Percentiles rank a stretch among this genome's conserved stretches.
Evolutionary conservation across 2,797 vertebrate genomes (phyloP).

Genomic region (Siniperca undulata): DNA sequence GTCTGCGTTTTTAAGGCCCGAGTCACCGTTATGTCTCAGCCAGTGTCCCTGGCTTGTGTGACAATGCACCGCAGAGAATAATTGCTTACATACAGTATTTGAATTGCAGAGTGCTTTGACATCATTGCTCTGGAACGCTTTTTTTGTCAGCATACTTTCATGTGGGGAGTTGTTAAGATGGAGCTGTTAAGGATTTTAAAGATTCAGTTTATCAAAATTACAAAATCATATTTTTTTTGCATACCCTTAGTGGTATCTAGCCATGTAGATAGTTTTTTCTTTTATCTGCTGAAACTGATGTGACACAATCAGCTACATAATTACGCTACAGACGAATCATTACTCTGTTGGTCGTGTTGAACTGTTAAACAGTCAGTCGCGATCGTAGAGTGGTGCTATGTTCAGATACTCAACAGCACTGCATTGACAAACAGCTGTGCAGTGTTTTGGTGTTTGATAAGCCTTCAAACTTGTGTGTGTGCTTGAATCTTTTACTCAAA

Average conservation of each 20-base stretch:
- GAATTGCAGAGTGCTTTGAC: slow-evolving; percentile 25
- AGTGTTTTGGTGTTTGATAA: background rate
- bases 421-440: background rate
- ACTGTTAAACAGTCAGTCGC: background rate
- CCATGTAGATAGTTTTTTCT: background rate
- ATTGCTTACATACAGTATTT: slow-evolving; percentile 8
- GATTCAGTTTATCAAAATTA: slow-evolving; percentile 4
- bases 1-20: slow-evolving; percentile 17
- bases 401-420: too few relatives aligned
- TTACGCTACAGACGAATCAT: background rate
- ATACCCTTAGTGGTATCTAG: background rate
- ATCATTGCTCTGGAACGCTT: slow-evolving; percentile 3
- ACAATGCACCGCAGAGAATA: background rate
- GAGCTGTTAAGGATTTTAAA: slow-evolving; percentile 2
- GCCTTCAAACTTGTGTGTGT: background rate
- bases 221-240: background rate
- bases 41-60: background rate
- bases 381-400: background rate
- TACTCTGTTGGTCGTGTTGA: background rate
- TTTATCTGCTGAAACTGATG: too few relatives aligned
- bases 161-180: background rate
- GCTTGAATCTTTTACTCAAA: background rate
- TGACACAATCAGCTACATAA: too few relatives aligned
- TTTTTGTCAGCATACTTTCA: background rate
- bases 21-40: slow-evolving; percentile 33